Conservation (phyloP, 2,113 vertebrate genomes). For the Siphamia tubifer region DNA sequence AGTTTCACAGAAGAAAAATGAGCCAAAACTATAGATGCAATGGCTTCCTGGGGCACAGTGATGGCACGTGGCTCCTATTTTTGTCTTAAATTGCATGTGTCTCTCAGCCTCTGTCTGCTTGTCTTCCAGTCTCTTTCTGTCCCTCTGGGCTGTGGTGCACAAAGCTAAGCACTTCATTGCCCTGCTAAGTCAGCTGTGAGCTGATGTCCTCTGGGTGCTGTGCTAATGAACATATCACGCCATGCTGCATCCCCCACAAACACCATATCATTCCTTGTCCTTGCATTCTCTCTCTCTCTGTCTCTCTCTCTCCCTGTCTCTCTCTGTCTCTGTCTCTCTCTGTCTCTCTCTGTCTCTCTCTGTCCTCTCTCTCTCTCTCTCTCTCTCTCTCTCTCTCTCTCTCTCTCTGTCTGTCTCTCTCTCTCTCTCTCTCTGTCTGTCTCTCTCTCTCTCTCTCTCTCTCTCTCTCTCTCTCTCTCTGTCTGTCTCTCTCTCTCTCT, state of each 20-base stretch:
- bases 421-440: no score
- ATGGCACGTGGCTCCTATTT: slow-evolving; percentile 8
- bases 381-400: background rate
- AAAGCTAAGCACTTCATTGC: slow-evolving; percentile 27
- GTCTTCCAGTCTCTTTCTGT: slow-evolving; percentile 5
- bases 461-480: background rate
- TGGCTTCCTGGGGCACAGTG: background rate
- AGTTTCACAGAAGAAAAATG: background rate
- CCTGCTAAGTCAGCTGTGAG: slow-evolving; percentile 65
- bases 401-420: no score
- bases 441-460: no score
- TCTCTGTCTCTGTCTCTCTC: no score
- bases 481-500: background rate
- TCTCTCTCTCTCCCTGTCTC: no score
- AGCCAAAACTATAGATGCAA: background rate
- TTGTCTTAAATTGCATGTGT: slow-evolving; percentile 35
- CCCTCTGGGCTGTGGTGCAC: slow-evolving; percentile 15
- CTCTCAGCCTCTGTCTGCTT: slow-evolving; percentile 13
- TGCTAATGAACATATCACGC: slow-evolving; percentile 55
- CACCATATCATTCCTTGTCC: background rate
- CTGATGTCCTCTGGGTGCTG: slow-evolving; percentile 55
- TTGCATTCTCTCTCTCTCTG: background rate
- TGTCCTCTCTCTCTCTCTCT: no score
- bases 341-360: no score
- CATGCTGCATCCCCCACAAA: slow-evolving; percentile 5